Evolutionary conservation across 2,888 invertebrate genomes (phyloP).

Genomic region (Platycheirus albimanus): DNA sequence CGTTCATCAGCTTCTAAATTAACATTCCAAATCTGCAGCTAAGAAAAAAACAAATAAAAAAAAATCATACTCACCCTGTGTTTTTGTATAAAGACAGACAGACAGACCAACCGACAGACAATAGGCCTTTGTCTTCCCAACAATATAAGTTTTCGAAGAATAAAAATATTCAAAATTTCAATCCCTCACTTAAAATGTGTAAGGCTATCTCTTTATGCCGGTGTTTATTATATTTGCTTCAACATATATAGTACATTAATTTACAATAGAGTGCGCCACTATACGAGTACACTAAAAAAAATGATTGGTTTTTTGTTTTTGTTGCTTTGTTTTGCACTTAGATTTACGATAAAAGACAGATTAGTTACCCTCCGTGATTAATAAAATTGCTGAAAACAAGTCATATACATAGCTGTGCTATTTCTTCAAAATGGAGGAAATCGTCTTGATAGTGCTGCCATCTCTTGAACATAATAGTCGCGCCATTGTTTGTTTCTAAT

Average conservation of each 20-base stretch:
- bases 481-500: constrained; percentile 70
- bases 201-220: constrained; percentile 28
- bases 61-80: constrained; percentile 22
- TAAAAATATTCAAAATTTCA: constrained; percentile 25
- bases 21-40: constrained; percentile 51
- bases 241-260: constrained; percentile 58
- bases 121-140: constrained; percentile 56
- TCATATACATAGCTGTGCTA: no score
- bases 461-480: constrained; percentile 51
- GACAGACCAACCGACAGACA: constrained; percentile 41
- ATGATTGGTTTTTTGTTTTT: constrained; percentile 21
- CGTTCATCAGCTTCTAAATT: constrained; percentile 68
- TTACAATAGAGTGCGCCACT: constrained; percentile 63
- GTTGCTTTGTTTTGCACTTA: no score
- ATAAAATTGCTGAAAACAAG: constrained; percentile 43
- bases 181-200: background rate
- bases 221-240: constrained; percentile 56
- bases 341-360: constrained; percentile 44
- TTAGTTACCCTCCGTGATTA: constrained; percentile 59
- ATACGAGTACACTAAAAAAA: constrained; percentile 37
- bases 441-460: constrained; percentile 26
- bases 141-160: no score
- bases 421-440: constrained; percentile 14
- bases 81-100: background rate
- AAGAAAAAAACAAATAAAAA: constrained; percentile 7